Evolutionary conservation across 2,797 vertebrate species (phyloP), one percentile per base, ranked within the genome.

Genomic region (Labeo calbasu): DNA sequence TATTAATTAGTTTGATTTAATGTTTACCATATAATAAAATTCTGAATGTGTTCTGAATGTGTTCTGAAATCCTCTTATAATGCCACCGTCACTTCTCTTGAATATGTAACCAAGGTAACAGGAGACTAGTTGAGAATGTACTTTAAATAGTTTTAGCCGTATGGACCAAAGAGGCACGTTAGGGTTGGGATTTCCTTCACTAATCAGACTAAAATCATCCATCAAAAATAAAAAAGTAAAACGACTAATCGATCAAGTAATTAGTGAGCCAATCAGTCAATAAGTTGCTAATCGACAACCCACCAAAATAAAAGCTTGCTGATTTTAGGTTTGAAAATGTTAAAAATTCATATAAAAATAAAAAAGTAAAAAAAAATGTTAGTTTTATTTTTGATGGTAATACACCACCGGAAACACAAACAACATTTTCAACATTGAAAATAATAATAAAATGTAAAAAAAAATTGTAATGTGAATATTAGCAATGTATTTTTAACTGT

Each of bases 101-200:
- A 77, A 68, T 83, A 48, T 76, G 81, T 77, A 83, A 83, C 81
- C 81, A 77, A 83, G 81, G 81, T 83, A 83, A 83, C 81, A 83
- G 53, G 48, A 69, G 81, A 83, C 72, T 57, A 83, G 61, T 83
- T 77, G 81, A 55, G 50, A 83, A 55, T 23, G 32, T 83, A 77
- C 81, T 77, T 77, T 68, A 55, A 76, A 83, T 68, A 83, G 81
- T 76, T 83, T 55, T 15, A 83, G 48, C n/a, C n/a, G 43, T 65
- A 82, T 40, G 25, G 36, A 50, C 79, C 7, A 53, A 65, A 5
- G 40, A n/a, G 28, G 63, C 36, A 25, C n/a, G 4, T 17, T 21
- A 51, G 46, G 13, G 21, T 63, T 51, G 25, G 57, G 71, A 51
- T 65, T 81, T 75, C 43, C 70, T 51, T 48, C 51, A 63, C 21